Evolutionary conservation across 2,888 invertebrate species (phyloP).

Genomic region (Keiferia lycopersicella): DNA sequence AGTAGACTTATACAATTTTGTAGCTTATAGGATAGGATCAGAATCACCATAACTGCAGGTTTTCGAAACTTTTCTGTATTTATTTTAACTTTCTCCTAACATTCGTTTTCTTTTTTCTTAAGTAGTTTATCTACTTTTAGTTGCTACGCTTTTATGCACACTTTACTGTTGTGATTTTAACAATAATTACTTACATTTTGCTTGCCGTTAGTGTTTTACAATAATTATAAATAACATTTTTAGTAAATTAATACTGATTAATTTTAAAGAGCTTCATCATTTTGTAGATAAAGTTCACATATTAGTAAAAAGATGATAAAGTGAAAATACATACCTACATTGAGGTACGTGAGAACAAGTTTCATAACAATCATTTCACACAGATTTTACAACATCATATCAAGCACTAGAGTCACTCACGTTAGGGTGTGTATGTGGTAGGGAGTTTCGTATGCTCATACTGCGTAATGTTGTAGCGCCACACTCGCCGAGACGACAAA

Average conservation of each 20-base stretch:
- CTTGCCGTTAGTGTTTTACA: constrained; percentile 41
- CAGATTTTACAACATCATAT: constrained; percentile 21
- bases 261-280: constrained; percentile 27
- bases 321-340: too few relatives aligned
- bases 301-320: neutral
- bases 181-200: constrained; percentile 46
- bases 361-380: constrained; percentile 24
- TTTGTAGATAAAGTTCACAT: constrained; percentile 20
- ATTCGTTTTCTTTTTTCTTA: constrained; percentile 36
- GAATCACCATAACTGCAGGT: constrained; percentile 27
- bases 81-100: constrained; percentile 40
- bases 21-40: constrained; percentile 23
- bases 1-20: constrained; percentile 18
- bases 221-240: constrained; percentile 20
- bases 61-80: constrained; percentile 38
- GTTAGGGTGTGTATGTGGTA: constrained; percentile 26
- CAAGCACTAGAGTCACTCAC: constrained; percentile 18
- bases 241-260: constrained; percentile 4
- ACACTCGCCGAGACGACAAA: constrained; percentile 97
- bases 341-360: neutral
- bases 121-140: constrained; percentile 41
- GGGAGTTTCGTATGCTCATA: constrained; percentile 60
- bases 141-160: constrained; percentile 73
- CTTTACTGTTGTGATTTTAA: constrained; percentile 46
- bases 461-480: constrained; percentile 87